A percentile compares a stretch with the other conserved stretches of the same genome.
These are phyloP conservation scores for Eupithecia insigniata DNA, from an alignment of 2,888 invertebrate species.

Conservation along the genomic window DNA sequence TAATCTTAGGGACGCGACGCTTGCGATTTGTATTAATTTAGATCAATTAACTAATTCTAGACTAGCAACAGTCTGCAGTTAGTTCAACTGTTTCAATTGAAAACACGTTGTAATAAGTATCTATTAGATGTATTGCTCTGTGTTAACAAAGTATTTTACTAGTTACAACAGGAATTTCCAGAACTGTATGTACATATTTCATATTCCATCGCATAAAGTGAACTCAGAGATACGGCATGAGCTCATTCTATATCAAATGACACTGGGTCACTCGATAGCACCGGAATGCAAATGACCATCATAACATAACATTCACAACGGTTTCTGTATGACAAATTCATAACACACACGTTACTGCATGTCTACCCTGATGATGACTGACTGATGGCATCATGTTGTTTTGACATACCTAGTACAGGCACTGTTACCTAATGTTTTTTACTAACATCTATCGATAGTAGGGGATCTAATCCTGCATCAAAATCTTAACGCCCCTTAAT, in stretches of 20 bases:
- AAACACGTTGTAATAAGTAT: neutral
- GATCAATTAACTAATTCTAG: neutral
- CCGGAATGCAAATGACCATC: conserved; percentile 37
- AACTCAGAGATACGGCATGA: conserved; percentile 35
- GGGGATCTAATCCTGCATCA: neutral
- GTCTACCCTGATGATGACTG: conserved; percentile 7
- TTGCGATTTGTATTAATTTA: neutral
- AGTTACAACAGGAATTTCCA: neutral
- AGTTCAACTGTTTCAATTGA: neutral
- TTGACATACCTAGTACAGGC: neutral
- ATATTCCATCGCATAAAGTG: conserved; percentile 25
- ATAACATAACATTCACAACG: conserved; percentile 25
- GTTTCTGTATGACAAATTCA: conserved; percentile 33
- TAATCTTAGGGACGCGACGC: neutral
- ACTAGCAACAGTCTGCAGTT: neutral
- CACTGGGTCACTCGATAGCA: conserved; percentile 51
- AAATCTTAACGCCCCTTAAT: neutral
- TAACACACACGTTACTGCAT: conserved; percentile 8
- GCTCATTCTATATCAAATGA: conserved; percentile 55
- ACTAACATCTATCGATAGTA: neutral
- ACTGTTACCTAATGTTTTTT: neutral
- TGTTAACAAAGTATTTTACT: neutral
- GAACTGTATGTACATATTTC: no score
- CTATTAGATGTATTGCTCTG: no score
- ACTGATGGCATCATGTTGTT: neutral